phyloP scores from a whole-genome alignment of 2,888 invertebrate species.

The Desoria tigrina region DNA sequence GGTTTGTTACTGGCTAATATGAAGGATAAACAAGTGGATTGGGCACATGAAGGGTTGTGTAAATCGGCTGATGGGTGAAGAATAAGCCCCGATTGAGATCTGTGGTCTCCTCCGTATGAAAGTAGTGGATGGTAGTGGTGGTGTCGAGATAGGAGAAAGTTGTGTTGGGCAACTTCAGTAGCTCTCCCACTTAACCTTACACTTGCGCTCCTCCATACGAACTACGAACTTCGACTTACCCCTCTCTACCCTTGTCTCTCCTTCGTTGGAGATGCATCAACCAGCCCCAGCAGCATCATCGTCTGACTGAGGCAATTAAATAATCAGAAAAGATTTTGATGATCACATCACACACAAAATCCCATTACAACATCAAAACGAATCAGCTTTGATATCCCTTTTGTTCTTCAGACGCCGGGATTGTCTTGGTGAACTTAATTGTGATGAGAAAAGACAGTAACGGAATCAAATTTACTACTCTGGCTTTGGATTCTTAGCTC shows the following conservation, averaged over 20 bases:
- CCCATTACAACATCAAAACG: constrained; percentile 48
- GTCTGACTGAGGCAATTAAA: constrained; percentile 45
- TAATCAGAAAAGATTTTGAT: constrained; percentile 51
- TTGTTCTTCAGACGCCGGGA: constrained; percentile 1
- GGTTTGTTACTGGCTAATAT: constrained; percentile 8
- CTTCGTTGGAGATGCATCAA: background rate
- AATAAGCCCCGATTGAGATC: constrained; percentile 2
- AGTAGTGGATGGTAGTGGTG: constrained; percentile 1
- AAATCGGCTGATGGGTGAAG: constrained; percentile 1
- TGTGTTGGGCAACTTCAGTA: background rate
- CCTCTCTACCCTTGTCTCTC: background rate
- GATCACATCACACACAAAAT: constrained; percentile 43
- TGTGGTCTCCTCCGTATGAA: background rate
- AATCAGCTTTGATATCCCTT: constrained; percentile 28
- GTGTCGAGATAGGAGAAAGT: background rate
- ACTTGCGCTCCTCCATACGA: constrained; percentile 14
- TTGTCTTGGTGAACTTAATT: constrained; percentile 23
- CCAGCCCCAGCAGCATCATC: constrained; percentile 17
- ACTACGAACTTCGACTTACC: constrained; percentile 6
- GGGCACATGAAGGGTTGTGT: background rate
- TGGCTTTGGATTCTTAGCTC: too few species aligned
- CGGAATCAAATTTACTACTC: constrained; percentile 44
- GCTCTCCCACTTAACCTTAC: constrained; percentile 19
- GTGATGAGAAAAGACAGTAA: constrained; percentile 35
- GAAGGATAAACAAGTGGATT: background rate